Evolutionary conservation across 2,888 invertebrate species (phyloP).

Genomic region (Xanthorhoe spadicearia): DNA sequence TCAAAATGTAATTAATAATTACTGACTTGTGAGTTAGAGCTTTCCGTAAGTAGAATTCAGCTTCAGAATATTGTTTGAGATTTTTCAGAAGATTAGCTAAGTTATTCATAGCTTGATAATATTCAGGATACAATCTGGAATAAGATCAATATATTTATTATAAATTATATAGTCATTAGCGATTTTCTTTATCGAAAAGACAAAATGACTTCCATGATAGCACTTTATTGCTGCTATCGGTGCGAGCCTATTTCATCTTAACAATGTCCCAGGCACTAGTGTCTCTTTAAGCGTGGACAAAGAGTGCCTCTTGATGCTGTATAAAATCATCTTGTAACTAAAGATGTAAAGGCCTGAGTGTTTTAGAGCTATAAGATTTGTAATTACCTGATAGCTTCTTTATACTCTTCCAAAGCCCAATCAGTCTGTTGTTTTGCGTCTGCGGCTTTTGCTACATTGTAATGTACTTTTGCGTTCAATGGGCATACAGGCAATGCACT

Average conservation of each 20-base stretch:
- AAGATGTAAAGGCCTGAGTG: too few species aligned
- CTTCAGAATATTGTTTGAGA: constrained; percentile 87
- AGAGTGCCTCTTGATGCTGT: too few species aligned
- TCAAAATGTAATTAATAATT: neutral
- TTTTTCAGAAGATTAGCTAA: constrained; percentile 94
- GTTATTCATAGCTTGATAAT: constrained; percentile 97
- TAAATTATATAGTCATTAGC: neutral
- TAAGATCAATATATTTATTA: neutral
- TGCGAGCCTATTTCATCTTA: too few species aligned
- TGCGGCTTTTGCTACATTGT: constrained; percentile 96
- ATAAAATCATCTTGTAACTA: too few species aligned
- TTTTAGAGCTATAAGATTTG: too few species aligned
- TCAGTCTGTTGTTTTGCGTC: constrained; percentile 89
- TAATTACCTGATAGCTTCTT: constrained; percentile 88
- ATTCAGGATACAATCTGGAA: constrained; percentile 89
- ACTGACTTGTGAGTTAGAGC: constrained; percentile 90
- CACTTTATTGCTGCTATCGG: too few species aligned
- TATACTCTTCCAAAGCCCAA: constrained; percentile 91
- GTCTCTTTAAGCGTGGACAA: too few species aligned
- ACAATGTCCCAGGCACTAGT: too few species aligned
- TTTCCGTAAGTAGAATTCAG: constrained; percentile 88
- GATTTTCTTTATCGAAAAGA: too few species aligned
- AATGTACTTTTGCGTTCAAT: constrained; percentile 96
- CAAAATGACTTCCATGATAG: too few species aligned
- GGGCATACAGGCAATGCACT: constrained; percentile 96